Evolutionary conservation across 2,797 vertebrate genomes (phyloP).

Genomic region (Diceros bicornis): DNA sequence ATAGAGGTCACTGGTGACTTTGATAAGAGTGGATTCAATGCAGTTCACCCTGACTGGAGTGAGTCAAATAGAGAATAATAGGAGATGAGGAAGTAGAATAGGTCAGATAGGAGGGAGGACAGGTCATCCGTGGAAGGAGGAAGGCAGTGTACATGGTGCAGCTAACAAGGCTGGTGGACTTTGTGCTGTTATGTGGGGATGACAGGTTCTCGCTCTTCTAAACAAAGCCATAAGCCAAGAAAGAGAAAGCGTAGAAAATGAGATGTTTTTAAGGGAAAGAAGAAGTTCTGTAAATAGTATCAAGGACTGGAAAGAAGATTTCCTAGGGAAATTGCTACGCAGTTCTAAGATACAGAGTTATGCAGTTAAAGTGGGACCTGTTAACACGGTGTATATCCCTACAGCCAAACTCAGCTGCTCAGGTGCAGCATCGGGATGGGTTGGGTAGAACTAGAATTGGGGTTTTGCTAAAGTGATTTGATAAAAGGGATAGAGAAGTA

Average conservation of each 20-base stretch:
- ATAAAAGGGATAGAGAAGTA: not conserved
- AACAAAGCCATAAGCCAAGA: not conserved
- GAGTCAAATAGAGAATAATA: not conserved
- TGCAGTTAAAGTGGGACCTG: not conserved
- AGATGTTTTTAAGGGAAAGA: not conserved
- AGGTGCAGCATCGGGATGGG: not conserved
- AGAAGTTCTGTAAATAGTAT: slow-evolving; percentile 7
- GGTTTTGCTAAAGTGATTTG: slow-evolving; percentile 32
- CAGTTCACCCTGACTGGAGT: not conserved
- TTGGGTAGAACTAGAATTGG: not conserved
- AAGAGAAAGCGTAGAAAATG: not conserved
- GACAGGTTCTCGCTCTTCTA: not conserved
- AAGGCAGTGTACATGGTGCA: not conserved
- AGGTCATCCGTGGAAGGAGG: not conserved
- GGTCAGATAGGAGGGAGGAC: not conserved
- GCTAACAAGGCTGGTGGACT: not conserved
- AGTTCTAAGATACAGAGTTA: not conserved
- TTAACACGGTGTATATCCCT: not conserved
- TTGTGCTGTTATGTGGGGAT: not conserved
- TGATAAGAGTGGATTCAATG: not conserved
- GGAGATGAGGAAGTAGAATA: not conserved
- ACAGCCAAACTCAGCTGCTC: not conserved
- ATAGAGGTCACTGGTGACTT: not conserved
- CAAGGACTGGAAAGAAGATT: not conserved
- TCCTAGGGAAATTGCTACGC: not conserved